A percentile compares a stretch with the other conserved stretches of the same genome.
phyloP scores from a whole-genome alignment of 2,113 vertebrate genomes.

The Lethenteron reissneri region DNA sequence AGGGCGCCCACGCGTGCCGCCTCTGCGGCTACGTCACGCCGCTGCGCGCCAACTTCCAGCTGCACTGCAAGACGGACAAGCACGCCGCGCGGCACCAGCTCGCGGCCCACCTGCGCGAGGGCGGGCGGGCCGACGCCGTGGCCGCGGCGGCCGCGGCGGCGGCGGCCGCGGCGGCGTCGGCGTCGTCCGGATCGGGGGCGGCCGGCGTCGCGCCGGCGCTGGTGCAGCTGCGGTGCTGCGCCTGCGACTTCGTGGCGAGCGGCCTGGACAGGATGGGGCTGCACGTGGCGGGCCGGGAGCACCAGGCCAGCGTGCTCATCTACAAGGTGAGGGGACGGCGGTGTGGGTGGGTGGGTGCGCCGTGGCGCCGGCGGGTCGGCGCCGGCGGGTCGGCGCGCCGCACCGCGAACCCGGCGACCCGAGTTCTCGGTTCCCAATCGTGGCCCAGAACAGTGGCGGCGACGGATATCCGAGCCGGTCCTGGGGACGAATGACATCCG shows the following conservation, averaged over 20 bases:
- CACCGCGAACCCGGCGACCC: too few relatives aligned
- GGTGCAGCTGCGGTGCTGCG: slow-evolving; percentile 25
- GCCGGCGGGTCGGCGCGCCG: too few relatives aligned
- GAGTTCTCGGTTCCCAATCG: too few relatives aligned
- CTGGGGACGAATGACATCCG: too few relatives aligned
- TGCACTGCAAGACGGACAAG: slow-evolving; percentile 29
- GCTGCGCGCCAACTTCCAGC: slow-evolving; percentile 29
- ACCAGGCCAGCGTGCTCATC: slow-evolving; percentile 22
- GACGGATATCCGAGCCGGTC: too few relatives aligned
- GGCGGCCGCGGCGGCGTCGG: slow-evolving; percentile 12
- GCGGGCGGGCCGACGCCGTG: slow-evolving; percentile 13
- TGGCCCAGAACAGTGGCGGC: too few relatives aligned
- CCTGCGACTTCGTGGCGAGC: slow-evolving; percentile 27
- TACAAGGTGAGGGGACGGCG: slow-evolving; percentile 19
- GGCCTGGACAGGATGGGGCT: slow-evolving; percentile 28
- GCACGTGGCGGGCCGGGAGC: slow-evolving; percentile 18
- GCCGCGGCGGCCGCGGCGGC: slow-evolving; percentile 11
- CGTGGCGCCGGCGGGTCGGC: too few relatives aligned
- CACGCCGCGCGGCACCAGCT: slow-evolving; percentile 27
- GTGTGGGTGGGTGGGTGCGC: neutral
- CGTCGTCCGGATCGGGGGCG: slow-evolving; percentile 17
- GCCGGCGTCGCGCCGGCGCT: slow-evolving; percentile 15
- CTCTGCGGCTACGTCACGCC: slow-evolving; percentile 29
- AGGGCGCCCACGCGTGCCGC: slow-evolving; percentile 22
- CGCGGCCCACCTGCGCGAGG: slow-evolving; percentile 25